Conservation (phyloP, 2,797 vertebrate genomes). For the Danio kyathit region DNA sequence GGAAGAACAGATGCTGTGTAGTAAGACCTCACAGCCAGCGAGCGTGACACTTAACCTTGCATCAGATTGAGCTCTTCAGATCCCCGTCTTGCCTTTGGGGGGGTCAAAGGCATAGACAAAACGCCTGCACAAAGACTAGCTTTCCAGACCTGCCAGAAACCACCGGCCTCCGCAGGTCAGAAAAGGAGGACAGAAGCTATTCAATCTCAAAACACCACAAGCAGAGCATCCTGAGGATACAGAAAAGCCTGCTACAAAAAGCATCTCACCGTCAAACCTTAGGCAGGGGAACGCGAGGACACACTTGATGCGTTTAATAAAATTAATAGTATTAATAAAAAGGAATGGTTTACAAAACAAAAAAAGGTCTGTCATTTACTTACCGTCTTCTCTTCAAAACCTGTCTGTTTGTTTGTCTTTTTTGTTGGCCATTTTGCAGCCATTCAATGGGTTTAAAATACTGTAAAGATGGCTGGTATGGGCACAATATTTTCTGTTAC, state of each 20-base stretch:
- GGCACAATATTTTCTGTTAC: too few relatives aligned
- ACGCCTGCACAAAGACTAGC: constrained; percentile 8
- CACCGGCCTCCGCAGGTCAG: constrained; percentile 30
- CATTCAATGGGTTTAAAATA: too few relatives aligned
- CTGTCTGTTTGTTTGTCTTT: too few relatives aligned
- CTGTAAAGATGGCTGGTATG: too few relatives aligned
- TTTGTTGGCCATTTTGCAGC: too few relatives aligned
- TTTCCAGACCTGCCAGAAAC: constrained; percentile 15
- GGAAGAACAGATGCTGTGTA: constrained; percentile 35
- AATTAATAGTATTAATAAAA: constrained; percentile 15
- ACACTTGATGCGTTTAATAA: constrained; percentile 5
- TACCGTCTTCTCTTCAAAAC: neutral
- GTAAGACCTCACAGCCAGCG: constrained; percentile 25
- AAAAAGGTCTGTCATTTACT: neutral
- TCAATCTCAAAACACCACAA: constrained; percentile 8
- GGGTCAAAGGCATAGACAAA: constrained; percentile 27
- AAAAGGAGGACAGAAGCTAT: constrained; percentile 2
- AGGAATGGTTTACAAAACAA: neutral
- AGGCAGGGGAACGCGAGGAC: neutral
- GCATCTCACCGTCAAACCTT: neutral
- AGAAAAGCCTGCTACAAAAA: constrained; percentile 14
- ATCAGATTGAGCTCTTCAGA: constrained; percentile 43
- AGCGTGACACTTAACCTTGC: constrained; percentile 33
- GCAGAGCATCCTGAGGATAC: constrained; percentile 4
- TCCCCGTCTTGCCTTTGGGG: constrained; percentile 8